Conservation (phyloP, 1,140 invertebrate genomes). For the Camponotus vicinus region DNA sequence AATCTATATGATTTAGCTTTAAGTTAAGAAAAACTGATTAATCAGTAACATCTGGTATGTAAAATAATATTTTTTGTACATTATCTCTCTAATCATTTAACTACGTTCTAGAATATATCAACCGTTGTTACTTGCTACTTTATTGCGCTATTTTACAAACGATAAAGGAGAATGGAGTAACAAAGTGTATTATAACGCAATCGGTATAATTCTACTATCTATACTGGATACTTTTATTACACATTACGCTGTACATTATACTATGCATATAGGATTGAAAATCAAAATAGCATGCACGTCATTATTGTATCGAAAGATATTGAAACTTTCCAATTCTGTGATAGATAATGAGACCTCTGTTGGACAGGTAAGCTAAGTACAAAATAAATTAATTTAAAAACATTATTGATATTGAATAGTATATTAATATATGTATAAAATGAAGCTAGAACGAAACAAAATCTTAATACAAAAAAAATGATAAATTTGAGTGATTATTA, state of each 20-base stretch:
- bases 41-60: background rate
- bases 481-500: background rate
- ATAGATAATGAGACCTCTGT: conserved; percentile 79
- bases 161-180: conserved; percentile 82
- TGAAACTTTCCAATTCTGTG: conserved; percentile 75
- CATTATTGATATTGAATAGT: background rate
- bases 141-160: conserved; percentile 90
- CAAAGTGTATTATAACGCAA: conserved; percentile 90
- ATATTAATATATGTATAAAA: too few species aligned
- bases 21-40: background rate
- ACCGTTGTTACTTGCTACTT: conserved; percentile 90
- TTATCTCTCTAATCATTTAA: background rate
- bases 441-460: too few species aligned
- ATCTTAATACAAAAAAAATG: too few species aligned
- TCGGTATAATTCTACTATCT: conserved; percentile 89
- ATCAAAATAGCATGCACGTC: conserved; percentile 92
- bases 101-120: conserved; percentile 89
- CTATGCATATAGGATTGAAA: conserved; percentile 92
- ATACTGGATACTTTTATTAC: conserved; percentile 90
- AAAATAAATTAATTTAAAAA: conserved; percentile 26
- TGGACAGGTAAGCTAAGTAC: conserved; percentile 75
- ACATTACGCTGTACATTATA: conserved; percentile 93
- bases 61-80: background rate
- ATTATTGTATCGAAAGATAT: conserved; percentile 93
- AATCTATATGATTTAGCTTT: too few species aligned